Conservation (phyloP, 2,797 vertebrate genomes). For the Danio tinwini region DNA sequence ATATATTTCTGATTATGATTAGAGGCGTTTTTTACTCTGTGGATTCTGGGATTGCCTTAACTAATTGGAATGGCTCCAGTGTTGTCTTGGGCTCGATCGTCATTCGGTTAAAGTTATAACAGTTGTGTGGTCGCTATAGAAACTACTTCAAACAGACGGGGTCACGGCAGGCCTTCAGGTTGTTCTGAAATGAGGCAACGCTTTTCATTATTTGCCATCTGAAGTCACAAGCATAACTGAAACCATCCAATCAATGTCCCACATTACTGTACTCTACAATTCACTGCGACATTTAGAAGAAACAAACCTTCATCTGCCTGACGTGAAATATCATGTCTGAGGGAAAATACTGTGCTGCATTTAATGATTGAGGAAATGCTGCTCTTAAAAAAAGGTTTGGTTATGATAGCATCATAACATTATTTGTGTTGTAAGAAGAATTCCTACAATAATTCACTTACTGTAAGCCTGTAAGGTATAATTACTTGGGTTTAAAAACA, state of each 20-base stretch:
- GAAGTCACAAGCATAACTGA: constrained; percentile 38
- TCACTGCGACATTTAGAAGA: constrained; percentile 45
- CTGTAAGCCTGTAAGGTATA: neutral
- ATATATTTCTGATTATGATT: neutral
- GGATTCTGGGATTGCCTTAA: neutral
- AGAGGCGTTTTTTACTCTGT: neutral
- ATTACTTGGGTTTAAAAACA: neutral
- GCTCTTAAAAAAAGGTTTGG: neutral
- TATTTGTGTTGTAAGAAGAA: neutral
- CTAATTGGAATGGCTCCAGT: neutral
- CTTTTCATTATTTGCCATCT: constrained; percentile 18
- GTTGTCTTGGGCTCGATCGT: constrained; percentile 26
- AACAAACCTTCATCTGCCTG: constrained; percentile 30
- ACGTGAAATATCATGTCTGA: constrained; percentile 30
- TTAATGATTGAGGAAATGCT: neutral
- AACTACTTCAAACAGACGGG: constrained; percentile 33
- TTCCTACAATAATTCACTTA: neutral
- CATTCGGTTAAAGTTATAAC: constrained; percentile 25
- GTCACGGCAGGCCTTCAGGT: constrained; percentile 25
- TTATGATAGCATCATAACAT: neutral
- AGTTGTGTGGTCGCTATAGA: neutral
- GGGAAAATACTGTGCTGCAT: neutral
- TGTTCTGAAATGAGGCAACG: constrained; percentile 40
- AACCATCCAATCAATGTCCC: constrained; percentile 41
- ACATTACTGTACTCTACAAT: constrained; percentile 43